Evolutionary conservation across 35 echinoderm and acorn worm genomes (phyloP).

Genomic region (Apostichopus parvimensis): DNA sequence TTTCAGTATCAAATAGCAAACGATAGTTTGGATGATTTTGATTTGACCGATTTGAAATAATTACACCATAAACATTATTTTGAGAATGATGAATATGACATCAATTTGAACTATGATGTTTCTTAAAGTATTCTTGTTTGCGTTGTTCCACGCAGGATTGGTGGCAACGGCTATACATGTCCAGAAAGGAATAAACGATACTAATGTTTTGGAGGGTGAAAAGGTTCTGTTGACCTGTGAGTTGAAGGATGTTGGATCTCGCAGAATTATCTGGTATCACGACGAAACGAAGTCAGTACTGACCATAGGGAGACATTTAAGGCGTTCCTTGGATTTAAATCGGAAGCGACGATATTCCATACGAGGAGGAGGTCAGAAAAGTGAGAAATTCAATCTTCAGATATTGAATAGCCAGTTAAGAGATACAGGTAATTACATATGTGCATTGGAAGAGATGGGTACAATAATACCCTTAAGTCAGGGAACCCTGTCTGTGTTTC

Average conservation of each 20-base stretch:
- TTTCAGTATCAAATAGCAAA: too few species aligned
- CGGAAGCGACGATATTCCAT: background rate
- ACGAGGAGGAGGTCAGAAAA: background rate
- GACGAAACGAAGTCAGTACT: background rate
- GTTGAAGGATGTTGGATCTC: background rate
- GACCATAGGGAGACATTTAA: background rate
- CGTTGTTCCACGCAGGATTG: background rate
- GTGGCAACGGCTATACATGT: background rate
- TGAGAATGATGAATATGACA: too few species aligned
- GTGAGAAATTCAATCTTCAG: conserved; percentile 2
- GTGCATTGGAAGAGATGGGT: background rate
- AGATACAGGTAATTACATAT: background rate
- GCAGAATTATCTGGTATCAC: background rate
- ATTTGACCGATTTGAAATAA: too few species aligned
- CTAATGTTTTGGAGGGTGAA: conserved; percentile 6
- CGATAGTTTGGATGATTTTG: too few species aligned
- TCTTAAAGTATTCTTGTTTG: background rate
- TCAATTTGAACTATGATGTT: background rate
- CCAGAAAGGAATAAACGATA: background rate
- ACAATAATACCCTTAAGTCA: background rate
- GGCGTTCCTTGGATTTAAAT: background rate
- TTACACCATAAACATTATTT: too few species aligned
- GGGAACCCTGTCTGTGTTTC: background rate
- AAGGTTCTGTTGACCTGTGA: conserved; percentile 1
- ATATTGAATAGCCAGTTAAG: background rate